Evolutionary conservation across 2,888 invertebrate species (phyloP).

Genomic region (Apodemia mormo): DNA sequence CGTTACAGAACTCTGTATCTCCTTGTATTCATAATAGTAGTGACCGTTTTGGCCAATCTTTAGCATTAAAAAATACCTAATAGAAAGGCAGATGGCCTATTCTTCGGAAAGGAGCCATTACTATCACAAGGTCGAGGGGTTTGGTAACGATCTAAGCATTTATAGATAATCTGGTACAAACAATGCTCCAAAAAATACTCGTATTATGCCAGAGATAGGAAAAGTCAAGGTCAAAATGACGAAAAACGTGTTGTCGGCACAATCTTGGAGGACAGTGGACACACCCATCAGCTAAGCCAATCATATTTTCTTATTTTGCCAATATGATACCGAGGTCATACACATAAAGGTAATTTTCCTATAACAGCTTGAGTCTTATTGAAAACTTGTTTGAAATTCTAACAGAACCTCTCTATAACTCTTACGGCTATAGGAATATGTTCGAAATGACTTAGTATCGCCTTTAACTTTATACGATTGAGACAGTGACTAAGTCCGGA

Average conservation of each 20-base stretch:
- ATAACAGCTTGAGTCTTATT: constrained; percentile 28
- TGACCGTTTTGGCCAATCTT: too few species aligned
- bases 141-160: background rate
- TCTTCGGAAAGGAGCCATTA: too few species aligned
- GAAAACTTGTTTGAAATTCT: constrained; percentile 55
- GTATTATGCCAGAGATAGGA: background rate
- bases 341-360: constrained; percentile 47
- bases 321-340: constrained; percentile 27
- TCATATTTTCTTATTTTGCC: constrained; percentile 30
- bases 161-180: background rate
- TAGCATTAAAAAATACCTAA: too few species aligned
- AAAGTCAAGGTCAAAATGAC: constrained; percentile 3
- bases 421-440: constrained; percentile 21
- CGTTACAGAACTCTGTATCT: too few species aligned
- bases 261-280: constrained; percentile 38
- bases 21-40: too few species aligned
- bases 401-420: constrained; percentile 44
- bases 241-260: background rate
- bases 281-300: constrained; percentile 50
- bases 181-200: background rate
- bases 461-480: constrained; percentile 1
- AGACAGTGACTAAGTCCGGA: background rate
- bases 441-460: constrained; percentile 19
- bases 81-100: too few species aligned
- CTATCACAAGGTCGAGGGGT: background rate